Evolutionary conservation across 2,888 invertebrate species (phyloP), one percentile per base, ranked within the genome.

Genomic region (Amiota communis): DNA sequence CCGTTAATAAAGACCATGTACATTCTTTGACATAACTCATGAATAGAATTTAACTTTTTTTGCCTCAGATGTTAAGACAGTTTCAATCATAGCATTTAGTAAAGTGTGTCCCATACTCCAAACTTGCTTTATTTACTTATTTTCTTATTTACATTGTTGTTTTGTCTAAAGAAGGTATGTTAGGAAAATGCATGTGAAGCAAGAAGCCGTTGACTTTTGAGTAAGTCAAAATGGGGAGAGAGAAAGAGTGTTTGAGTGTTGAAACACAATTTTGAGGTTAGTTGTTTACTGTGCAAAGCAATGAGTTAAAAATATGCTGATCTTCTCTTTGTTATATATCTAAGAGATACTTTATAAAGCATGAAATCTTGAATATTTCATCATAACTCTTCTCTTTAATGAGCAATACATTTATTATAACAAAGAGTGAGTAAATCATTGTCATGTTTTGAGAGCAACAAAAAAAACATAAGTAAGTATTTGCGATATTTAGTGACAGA

Each of bases 121-220:
- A 36, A 6, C 36, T 36, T 36, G 6, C 6, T 36, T 36, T 6
- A 36, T 36, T 36, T 36, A 36, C 6, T 36, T 36, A 36, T 36
- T 36, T 36, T 6, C 36, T 36, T 36, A 2, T 36, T 36, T 36
- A 36, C 8, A 6, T 36, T 36, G 8, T 36, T 36, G 0, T 36
- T 36, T 6, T 36, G 0, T 36, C 36, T 36, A 63, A 36, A 59
- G 11, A 36, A 12, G 63, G 46, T 63, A 46, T 63, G 63, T 46
- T 36, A 12, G 13, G 23, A 63, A 63, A 46, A 63, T 13, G 63
- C 46, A 46, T 63, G 4, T 46, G 46, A 36, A 63, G 20, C 15
- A 11, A 46, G 23, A 53, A 51, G 67, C 20, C 67, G 53, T 68
- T 53, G 53, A 68, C 51, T 53, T 36, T 53, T 65, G 36, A n/a